Percentiles rank a stretch among this genome's conserved stretches.
These are phyloP conservation scores for Sebastes minor DNA, from an alignment of 2,797 vertebrate genomes.

Conservation along the genomic window DNA sequence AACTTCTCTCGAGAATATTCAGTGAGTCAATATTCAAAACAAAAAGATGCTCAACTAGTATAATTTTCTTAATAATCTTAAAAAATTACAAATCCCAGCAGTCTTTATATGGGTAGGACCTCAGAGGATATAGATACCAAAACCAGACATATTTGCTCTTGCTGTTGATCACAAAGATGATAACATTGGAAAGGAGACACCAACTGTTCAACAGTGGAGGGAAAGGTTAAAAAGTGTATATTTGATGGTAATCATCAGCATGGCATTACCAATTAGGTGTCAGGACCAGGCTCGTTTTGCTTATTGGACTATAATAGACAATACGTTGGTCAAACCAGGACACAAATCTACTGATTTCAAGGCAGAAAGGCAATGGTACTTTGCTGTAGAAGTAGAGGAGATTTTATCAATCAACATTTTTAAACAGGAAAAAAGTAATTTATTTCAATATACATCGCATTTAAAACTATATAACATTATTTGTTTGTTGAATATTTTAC, in stretches of 20 bases:
- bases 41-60: neutral
- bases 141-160: neutral
- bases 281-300: neutral
- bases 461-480: conserved; percentile 89
- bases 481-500: conserved; percentile 82
- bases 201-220: neutral
- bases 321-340: neutral
- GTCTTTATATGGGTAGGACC: neutral
- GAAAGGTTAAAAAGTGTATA: neutral
- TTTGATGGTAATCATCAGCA: too few species aligned
- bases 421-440: conserved; percentile 82
- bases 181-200: neutral
- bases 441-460: conserved; percentile 86
- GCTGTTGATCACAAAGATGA: neutral
- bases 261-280: neutral
- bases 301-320: neutral
- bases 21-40: neutral
- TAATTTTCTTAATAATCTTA: too few species aligned
- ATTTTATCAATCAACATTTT: conserved; percentile 38
- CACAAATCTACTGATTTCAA: neutral
- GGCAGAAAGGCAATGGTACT: neutral
- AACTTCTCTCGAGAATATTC: neutral
- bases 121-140: neutral
- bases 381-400: neutral
- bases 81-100: too few species aligned